Percentiles rank a stretch among this genome's conserved stretches.
These are phyloP conservation scores for Champsocephalus gunnari DNA, from an alignment of 2,797 vertebrate genomes.

Conservation along the genomic window DNA sequence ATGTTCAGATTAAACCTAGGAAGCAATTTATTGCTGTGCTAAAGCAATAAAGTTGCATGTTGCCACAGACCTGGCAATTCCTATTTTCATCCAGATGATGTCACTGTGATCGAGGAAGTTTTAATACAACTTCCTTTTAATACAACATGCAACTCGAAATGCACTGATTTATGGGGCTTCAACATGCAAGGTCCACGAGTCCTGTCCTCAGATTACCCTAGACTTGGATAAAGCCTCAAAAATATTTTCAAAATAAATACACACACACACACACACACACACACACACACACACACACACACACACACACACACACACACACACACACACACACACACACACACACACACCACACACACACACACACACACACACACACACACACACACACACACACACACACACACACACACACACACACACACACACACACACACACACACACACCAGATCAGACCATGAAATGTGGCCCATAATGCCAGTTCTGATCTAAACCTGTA, in stretches of 20 bases:
- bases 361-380: too few relatives aligned
- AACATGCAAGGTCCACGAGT: too few relatives aligned
- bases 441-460: conserved; percentile 50
- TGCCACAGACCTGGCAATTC: neutral
- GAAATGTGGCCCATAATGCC: conserved; percentile 72
- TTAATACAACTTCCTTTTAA: neutral
- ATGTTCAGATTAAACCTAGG: neutral
- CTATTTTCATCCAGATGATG: conserved; percentile 25
- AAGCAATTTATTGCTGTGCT: neutral
- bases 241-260: conserved; percentile 24
- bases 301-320: conserved; percentile 17
- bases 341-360: conserved; percentile 14
- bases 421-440: too few relatives aligned
- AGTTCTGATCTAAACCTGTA: conserved; percentile 61
- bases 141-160: neutral
- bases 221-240: conserved; percentile 25
- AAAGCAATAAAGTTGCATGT: neutral
- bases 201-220: neutral
- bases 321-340: conserved; percentile 11
- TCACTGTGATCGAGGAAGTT: conserved; percentile 11
- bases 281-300: conserved; percentile 6
- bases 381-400: too few relatives aligned
- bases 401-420: too few relatives aligned
- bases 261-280: conserved; percentile 20
- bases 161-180: neutral